These are phyloP conservation scores for Channa striata DNA, from an alignment of 2,797 vertebrate genomes.

Conservation along the genomic window DNA sequence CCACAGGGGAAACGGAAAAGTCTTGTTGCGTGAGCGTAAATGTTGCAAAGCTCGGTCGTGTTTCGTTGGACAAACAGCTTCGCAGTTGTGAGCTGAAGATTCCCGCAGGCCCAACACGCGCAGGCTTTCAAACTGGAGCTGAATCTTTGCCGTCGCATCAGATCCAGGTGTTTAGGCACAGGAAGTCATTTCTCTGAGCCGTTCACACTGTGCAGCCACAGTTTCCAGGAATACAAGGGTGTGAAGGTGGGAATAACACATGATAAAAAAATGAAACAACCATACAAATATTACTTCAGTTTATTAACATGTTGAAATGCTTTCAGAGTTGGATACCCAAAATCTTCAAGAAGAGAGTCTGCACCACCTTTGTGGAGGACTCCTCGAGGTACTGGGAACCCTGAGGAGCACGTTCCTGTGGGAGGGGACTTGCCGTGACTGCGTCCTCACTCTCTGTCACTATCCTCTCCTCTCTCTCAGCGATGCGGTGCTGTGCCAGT, in stretches of 20 bases:
- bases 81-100: no score
- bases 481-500: constrained; percentile 85
- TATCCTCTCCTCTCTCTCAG: constrained; percentile 66
- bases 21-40: no score
- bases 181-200: neutral
- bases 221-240: constrained; percentile 7
- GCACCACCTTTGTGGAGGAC: constrained; percentile 90
- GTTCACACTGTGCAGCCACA: constrained; percentile 8
- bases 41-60: no score
- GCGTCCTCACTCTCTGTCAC: neutral
- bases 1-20: no score
- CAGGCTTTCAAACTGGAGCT: no score
- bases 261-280: neutral
- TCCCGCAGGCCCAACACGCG: no score
- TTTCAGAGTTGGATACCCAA: constrained; percentile 91
- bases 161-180: no score
- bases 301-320: constrained; percentile 25
- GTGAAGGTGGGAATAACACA: neutral
- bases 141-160: no score
- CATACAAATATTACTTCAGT: neutral
- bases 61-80: no score
- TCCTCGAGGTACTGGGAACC: constrained; percentile 76
- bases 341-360: constrained; percentile 90
- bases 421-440: neutral
- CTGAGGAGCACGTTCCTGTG: constrained; percentile 6